Evolutionary conservation across 2,888 invertebrate species (phyloP), one percentile per base, ranked within the genome.

Genomic region (Prenolepis imparis): DNA sequence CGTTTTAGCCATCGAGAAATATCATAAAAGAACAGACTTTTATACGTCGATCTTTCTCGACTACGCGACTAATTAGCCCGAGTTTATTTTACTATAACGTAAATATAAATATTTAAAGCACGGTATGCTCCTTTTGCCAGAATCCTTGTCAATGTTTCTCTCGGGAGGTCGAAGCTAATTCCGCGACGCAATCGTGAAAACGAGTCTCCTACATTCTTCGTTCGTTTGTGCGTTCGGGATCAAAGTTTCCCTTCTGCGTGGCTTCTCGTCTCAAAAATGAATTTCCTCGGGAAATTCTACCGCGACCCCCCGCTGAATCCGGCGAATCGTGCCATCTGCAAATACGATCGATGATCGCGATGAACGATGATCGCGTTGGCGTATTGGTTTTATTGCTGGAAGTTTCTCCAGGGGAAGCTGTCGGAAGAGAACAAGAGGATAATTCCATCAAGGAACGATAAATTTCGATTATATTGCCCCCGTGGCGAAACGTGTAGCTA

Each of bases 381-480:
- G 59, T 59, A 59, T 73, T n/a, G 41, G 12, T 39, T 59, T 39
- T 48, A 32, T 32, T 48, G 32, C 48, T 21, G 32, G 32, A 44
- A 48, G 24, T 63, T 61, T 44, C 74, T 48, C 64, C 64, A 21
- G 48, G 11, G 18, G 9, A 63, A 48, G 48, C 63, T 75, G 48
- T 21, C 21, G 24, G 15, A 36, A 36, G 57, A 9, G 57, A 9
- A 63, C 68, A 32, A 44, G 8, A 61, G 21, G 21, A 44, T 75
- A 64, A 75, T 75, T 75, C 36, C 48, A 75, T 63, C n/a, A 64
- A 48, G 48, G 36, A 44, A 36, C 74, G 63, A 74, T 74, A 74
- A 74, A 74, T 74, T 63, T 74, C 28, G 61, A 74, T 74, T 74
- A 74, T 32, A 61, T 44, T 21, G 74, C 21, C 21, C 12, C 44